These are phyloP conservation scores for Rhabdomys pumilio DNA, from an alignment of 2,797 vertebrate genomes.

Conservation along the genomic window DNA sequence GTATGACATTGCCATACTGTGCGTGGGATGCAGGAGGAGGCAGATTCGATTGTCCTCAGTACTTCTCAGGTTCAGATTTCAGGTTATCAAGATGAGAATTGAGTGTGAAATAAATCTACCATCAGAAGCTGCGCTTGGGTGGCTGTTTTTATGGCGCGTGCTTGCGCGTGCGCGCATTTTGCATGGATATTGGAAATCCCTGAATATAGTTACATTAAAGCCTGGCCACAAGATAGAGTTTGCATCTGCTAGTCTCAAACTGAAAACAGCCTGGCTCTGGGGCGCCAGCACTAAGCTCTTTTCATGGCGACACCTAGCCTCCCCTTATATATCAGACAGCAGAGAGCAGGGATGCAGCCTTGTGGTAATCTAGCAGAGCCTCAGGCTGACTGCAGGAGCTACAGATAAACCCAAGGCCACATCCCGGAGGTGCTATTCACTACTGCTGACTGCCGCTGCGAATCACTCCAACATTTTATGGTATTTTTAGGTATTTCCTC, in stretches of 20 bases:
- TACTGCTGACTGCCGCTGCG: not conserved
- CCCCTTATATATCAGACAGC: not conserved
- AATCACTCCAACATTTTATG: constrained; percentile 37
- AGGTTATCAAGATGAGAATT: constrained; percentile 60
- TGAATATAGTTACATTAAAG: constrained; percentile 41
- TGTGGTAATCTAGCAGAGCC: not conserved
- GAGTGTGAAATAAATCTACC: not conserved
- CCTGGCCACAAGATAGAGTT: not conserved
- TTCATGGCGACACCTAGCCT: constrained; percentile 2
- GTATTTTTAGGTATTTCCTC: constrained; percentile 56
- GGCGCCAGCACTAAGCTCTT: constrained; percentile 13
- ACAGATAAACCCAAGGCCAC: not conserved
- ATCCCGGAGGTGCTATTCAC: too few species aligned
- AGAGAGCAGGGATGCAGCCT: constrained; percentile 13
- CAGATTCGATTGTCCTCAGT: constrained; percentile 4
- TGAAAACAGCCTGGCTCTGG: constrained; percentile 12
- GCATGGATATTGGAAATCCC: constrained; percentile 9
- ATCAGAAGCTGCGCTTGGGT: not conserved
- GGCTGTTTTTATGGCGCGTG: not conserved
- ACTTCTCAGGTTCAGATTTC: constrained; percentile 43
- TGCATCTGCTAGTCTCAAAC: not conserved
- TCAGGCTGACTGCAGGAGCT: not conserved
- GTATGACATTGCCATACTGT: not conserved
- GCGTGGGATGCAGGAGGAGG: not conserved
- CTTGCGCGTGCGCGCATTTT: not conserved